phyloP scores from a whole-genome alignment of 2,113 vertebrate species.

The Podarcis raffonei region DNA sequence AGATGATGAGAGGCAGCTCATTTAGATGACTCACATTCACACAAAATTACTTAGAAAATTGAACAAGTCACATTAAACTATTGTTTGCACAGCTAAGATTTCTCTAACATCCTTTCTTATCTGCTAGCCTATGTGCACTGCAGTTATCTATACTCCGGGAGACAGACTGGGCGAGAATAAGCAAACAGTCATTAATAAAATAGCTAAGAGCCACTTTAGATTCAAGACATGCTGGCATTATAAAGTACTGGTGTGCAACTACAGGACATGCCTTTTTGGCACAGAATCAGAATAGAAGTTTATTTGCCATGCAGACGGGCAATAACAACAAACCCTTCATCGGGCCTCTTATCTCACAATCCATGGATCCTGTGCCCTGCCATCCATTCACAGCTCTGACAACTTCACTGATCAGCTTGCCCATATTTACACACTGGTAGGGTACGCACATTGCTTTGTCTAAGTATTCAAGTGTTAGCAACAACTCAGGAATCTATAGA shows the following conservation, averaged over 20 bases:
- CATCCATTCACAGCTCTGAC: constrained; percentile 22
- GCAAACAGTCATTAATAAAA: constrained; percentile 65
- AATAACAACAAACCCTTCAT: constrained; percentile 49
- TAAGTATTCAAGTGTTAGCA: neutral
- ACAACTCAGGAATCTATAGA: neutral
- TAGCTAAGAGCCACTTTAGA: constrained; percentile 60
- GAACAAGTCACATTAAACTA: constrained; percentile 29
- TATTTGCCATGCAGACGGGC: constrained; percentile 55
- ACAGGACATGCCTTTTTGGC: constrained; percentile 57
- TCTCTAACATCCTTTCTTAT: constrained; percentile 22
- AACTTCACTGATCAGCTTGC: constrained; percentile 39
- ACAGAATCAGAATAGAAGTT: constrained; percentile 64
- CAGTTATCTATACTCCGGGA: constrained; percentile 31
- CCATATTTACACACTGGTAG: constrained; percentile 20
- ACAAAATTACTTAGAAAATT: constrained; percentile 37
- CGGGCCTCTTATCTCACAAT: constrained; percentile 52
- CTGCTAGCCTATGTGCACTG: constrained; percentile 18
- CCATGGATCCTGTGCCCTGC: constrained; percentile 44
- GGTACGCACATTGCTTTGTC: neutral
- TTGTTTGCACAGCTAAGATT: constrained; percentile 29
- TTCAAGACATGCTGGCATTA: constrained; percentile 52
- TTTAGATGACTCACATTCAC: constrained; percentile 29
- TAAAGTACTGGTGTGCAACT: constrained; percentile 55
- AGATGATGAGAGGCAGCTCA: neutral
- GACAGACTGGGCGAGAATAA: constrained; percentile 30